A percentile compares a stretch with the other conserved stretches of the same genome.
Conservation (phyloP, 2,113 vertebrate genomes). For the Larimichthys crocea region DNA sequence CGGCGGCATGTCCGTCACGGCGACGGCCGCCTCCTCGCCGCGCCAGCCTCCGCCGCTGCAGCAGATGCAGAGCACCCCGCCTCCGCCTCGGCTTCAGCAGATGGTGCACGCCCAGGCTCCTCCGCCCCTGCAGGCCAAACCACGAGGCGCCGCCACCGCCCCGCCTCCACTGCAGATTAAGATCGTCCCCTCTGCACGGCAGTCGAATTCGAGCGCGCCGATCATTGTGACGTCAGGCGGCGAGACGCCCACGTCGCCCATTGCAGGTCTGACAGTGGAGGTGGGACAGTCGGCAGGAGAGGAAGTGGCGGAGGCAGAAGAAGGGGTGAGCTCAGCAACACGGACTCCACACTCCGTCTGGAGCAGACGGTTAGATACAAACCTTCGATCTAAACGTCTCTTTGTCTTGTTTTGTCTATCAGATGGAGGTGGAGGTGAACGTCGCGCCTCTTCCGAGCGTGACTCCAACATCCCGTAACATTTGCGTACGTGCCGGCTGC, state of each 20-base stretch:
- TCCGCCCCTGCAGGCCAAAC: constrained; percentile 85
- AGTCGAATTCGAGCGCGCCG: constrained; percentile 67
- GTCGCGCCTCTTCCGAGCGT: constrained; percentile 77
- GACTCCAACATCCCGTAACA: constrained; percentile 71
- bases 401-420: constrained; percentile 31
- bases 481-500: constrained; percentile 91
- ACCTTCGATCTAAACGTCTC: not conserved
- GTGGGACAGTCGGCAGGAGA: constrained; percentile 74
- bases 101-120: constrained; percentile 82
- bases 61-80: constrained; percentile 87
- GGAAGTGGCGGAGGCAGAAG: constrained; percentile 72
- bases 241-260: constrained; percentile 65
- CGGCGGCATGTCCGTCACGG: constrained; percentile 85
- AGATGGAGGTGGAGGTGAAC: constrained; percentile 92
- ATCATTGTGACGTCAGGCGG: constrained; percentile 70
- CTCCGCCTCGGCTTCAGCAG: constrained; percentile 83
- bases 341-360: not conserved
- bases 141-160: constrained; percentile 65
- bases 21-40: constrained; percentile 79
- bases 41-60: constrained; percentile 90
- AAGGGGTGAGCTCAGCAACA: constrained; percentile 68
- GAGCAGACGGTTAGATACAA: fast-evolving
- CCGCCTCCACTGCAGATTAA: constrained; percentile 78
- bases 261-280: constrained; percentile 65
- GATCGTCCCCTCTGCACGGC: constrained; percentile 82